Evolutionary conservation across 1,140 invertebrate genomes (phyloP), one percentile per base, ranked within the genome.

Genomic region (Leucophenga varia): DNA sequence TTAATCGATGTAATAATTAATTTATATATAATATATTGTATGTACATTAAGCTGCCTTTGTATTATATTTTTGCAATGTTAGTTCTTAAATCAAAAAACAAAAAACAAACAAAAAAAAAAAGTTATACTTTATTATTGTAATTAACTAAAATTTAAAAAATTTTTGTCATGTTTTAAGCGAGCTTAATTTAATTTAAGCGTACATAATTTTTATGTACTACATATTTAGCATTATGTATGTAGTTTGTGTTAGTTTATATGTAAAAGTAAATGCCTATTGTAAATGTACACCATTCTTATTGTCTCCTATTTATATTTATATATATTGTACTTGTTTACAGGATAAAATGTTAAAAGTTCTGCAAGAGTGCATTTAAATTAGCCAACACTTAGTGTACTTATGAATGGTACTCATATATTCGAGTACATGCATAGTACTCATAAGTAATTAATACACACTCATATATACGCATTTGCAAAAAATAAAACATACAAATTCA

Each of bases 1-100:
- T 25, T n/a, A n/a, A n/a, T n/a, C n/a, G n/a, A n/a, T n/a, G n/a
- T n/a, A n/a, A 43, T 55, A 56, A 49, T 63, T 50, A 52, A 41
- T 34, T 39, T 43, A 54, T 43, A 34, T 43, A 36, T 30, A 17
- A 18, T 40, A 22, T 21, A 50, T 25, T 34, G 21, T 58, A 52
- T 43, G 35, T 52, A 55, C 35, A 35, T 47, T 59, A 48, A 55
- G 59, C 59, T 67, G 63, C 64, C 63, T 63, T 61, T 67, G 63
- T 67, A 67, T 68, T 67, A 67, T 67, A 67, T 57, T 57, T 59
- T 46, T 10, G 10, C 22, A 61, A 61, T 58, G 50, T 41, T 41
- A 28, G 30, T 41, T 3, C n/a, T 14, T 32, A 28, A 41, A 41
- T 21, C 30, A 41, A 41, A 16, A 21, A 13, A 12, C 30, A 41